Base-by-base conservation (phyloP, 2,888 invertebrate species). In the Dascillus cervinus region DNA sequence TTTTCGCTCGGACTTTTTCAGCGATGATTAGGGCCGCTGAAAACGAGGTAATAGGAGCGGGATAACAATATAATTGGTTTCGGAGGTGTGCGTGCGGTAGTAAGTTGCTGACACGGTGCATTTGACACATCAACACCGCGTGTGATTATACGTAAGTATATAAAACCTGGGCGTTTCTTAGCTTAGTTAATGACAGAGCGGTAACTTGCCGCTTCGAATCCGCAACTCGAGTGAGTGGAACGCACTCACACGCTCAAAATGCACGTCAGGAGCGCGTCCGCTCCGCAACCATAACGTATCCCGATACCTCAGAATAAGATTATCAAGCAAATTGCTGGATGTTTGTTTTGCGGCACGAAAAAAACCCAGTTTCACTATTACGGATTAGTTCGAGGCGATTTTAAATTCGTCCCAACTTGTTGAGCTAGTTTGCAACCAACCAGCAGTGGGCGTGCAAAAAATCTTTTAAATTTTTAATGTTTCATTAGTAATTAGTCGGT, bases 81-180 rank as follows among this genome's bases (percentile, higher is more conserved):
- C 38, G 43, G 40, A 47, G 44, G 47, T 49, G 48, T 50, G 49
- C 46, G 46, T 49, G 48, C 43, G 35, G 32, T 39, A 39, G 40
- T 46, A 46, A 49, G 41, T 46, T 46, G 42, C 46, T 47, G 52
- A 52, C 53, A 50, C 41, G 49, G 44, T 47, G 44, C 50, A 53
- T 53, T 55, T 55, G 53, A 55, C 55, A 55, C 52, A 53, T 53
- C 49, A 50, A 47, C 53, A 47, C 48, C 46, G 41, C 44, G 46
- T 50, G 51, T 50, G 50, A 52, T 55, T 52, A 52, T 47, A 50
- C 47, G 45, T 49, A 52, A 52, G 43, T 50, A 52, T 49, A 53
- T 53, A 53, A 52, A 53, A 53, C 47, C 45, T 44, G 55, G 55
- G 55, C 53, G 53, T 53, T 53, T 52, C 52, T 55, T 55, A 48